Conservation (phyloP, 2,113 vertebrate species). For the Gobiocypris rarus region DNA sequence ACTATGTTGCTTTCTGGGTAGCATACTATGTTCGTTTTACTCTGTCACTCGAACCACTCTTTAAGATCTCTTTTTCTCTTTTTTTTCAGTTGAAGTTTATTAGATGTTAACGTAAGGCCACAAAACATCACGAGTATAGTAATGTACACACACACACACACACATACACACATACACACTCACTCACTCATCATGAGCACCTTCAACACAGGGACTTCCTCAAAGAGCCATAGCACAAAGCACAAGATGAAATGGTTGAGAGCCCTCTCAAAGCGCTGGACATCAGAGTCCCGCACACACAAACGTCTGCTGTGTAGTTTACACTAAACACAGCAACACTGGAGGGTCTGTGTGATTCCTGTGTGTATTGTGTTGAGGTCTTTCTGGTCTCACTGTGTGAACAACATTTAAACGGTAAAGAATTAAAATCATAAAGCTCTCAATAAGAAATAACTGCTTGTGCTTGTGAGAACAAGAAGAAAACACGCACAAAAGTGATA, state of each 20-base stretch:
- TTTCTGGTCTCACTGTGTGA: neutral
- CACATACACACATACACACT: neutral
- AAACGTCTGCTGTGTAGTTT: neutral
- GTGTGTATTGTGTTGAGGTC: neutral
- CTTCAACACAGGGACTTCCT: constrained; percentile 2
- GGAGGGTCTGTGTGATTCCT: neutral
- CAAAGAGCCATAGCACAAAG: constrained; percentile 33
- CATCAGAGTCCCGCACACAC: constrained; percentile 39
- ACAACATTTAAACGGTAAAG: neutral
- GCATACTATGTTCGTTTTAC: too few relatives aligned
- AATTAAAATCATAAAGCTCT: neutral
- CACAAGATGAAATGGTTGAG: constrained; percentile 24
- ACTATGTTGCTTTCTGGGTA: too few relatives aligned
- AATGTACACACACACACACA: too few relatives aligned
- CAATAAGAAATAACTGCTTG: neutral
- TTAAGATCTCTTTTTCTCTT: too few relatives aligned
- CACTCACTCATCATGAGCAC: neutral
- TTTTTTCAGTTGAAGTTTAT: too few relatives aligned
- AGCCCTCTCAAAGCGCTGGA: constrained; percentile 48
- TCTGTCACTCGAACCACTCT: too few relatives aligned
- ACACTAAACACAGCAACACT: constrained; percentile 7
- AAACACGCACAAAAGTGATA: neutral
- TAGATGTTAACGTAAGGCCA: too few relatives aligned
- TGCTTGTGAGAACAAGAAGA: neutral
- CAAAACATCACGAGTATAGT: too few relatives aligned